Base-by-base conservation (phyloP, 1,140 invertebrate species). In the Parasteatoda tepidariorum region DNA sequence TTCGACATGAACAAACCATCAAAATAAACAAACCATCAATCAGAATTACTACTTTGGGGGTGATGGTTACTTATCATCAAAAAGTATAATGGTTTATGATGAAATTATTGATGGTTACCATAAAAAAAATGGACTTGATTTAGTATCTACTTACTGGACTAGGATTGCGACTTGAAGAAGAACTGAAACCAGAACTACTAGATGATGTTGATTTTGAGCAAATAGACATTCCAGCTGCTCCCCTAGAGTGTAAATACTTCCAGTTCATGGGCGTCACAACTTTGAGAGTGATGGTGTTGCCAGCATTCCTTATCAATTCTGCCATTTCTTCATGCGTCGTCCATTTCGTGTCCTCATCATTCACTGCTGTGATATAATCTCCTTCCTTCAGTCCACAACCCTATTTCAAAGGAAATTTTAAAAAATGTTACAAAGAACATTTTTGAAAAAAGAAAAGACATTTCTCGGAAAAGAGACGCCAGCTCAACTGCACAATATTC, bases 301-400 rank as follows among this genome's bases (percentile, higher is more conserved):
- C 94, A 38, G 93, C 92, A 26, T 92, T 92, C 85, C 95, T 94
- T 64, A 98, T 97, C 28, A 97, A 89, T 3, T 92, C 90, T 0
- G 98, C 96, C 31, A 98, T 96, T 87, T 98, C 94, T 82, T 97
- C 95, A 87, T 98, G 96, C 0, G 94, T 93, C 18, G 94, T 92
- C 97, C 97, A 98, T 89, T 98, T 98, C 1, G 97, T 95, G 88
- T 98, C 97, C 85, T 92, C 91, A 18, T 94, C 94, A 3, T 93
- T 93, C 59, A 99, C 95, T 9, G 92, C 93, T 0, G 98, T 95
- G 71, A 98, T 97, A 86, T 97, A 97, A 88, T 99, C 97, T 0
- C 96, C 96, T 89, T 97, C 95, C 87, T 96, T 95, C 90, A 98
- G 94, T 18, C 96, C 96, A 28, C 81, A 83, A n/a, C 24, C 81